phyloP scores from a whole-genome alignment of 2,113 vertebrate species.

The Emydocephalus ijimae region DNA sequence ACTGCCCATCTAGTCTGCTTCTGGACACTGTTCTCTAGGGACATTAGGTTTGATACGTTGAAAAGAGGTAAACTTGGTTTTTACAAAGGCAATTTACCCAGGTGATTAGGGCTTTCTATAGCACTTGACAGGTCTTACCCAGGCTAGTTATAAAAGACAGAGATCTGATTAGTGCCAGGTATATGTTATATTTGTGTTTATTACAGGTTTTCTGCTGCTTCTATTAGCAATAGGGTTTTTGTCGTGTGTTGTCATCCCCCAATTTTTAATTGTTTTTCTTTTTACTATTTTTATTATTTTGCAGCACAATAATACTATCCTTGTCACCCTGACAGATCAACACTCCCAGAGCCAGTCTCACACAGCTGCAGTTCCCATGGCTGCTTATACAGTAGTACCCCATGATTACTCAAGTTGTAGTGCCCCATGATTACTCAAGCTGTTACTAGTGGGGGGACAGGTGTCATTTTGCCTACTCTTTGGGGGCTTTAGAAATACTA shows the following conservation, averaged over 20 bases:
- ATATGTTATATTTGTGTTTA: not conserved
- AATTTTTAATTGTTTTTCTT: not conserved
- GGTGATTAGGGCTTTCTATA: not conserved
- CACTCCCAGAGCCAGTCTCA: not conserved
- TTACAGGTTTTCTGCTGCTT: not conserved
- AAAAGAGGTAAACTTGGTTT: not conserved
- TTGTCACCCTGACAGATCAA: not conserved
- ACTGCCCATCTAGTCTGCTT: not conserved
- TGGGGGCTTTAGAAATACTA: not conserved
- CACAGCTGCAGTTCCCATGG: not conserved
- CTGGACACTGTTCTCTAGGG: not conserved
- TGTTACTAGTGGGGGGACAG: not conserved
- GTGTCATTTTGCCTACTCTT: not conserved
- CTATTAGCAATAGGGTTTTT: not conserved
- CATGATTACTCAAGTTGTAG: not conserved
- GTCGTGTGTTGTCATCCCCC: not conserved
- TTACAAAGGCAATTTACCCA: not conserved
- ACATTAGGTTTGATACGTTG: not conserved
- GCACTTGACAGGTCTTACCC: not conserved
- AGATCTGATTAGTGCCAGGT: not conserved
- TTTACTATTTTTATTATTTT: not conserved
- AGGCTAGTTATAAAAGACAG: not conserved
- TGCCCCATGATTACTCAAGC: not conserved
- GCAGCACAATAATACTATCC: not conserved
- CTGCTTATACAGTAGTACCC: not conserved